These are phyloP conservation scores for Acinonyx jubatus DNA, from an alignment of 2,113 vertebrate species.

Conservation along the genomic window DNA sequence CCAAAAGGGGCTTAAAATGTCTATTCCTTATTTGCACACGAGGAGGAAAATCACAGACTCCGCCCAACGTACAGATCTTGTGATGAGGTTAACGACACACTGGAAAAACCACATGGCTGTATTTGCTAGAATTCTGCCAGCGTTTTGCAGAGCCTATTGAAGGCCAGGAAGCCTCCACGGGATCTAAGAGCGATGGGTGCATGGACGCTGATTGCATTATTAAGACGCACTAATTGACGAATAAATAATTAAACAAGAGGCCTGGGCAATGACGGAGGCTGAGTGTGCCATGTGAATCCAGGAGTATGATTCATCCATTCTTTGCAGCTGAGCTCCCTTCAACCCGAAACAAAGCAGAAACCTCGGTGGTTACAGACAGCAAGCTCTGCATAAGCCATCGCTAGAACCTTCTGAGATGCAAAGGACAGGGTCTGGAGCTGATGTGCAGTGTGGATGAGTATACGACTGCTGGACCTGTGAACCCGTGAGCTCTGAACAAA, in stretches of 20 bases:
- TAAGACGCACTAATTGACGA: neutral
- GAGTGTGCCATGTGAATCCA: neutral
- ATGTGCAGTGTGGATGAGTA: too few relatives aligned
- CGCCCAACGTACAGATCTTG: neutral
- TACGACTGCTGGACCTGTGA: neutral
- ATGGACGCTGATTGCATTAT: neutral
- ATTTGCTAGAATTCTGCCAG: slow-evolving; percentile 13
- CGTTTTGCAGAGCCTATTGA: neutral
- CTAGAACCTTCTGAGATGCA: neutral
- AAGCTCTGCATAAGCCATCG: neutral
- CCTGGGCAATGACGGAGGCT: neutral
- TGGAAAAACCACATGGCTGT: neutral
- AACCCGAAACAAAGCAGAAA: neutral
- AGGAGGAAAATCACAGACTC: neutral
- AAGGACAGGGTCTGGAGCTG: neutral
- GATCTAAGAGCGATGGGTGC: neutral
- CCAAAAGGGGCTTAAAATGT: slow-evolving; percentile 6
- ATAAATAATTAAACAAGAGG: neutral
- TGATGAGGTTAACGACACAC: neutral
- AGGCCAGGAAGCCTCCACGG: neutral
- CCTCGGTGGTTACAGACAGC: neutral
- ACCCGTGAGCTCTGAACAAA: neutral
- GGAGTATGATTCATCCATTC: neutral
- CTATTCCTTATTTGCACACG: slow-evolving; percentile 34
- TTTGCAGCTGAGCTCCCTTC: neutral